Evolutionary conservation across 2,113 vertebrate genomes (phyloP).

Genomic region (Indri indri): DNA sequence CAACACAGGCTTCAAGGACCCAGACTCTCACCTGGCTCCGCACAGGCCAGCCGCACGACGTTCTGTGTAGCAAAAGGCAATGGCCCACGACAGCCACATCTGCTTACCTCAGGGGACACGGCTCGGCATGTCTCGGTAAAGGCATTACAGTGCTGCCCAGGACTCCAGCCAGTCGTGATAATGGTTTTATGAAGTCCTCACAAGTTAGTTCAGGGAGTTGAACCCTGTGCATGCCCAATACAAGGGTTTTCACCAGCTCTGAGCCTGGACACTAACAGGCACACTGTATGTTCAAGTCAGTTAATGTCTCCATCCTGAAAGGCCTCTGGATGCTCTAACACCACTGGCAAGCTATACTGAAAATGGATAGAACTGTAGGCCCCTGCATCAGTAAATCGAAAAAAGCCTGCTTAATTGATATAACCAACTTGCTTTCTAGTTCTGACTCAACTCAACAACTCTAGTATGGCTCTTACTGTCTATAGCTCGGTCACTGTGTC

Average conservation of each 20-base stretch:
- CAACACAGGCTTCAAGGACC: neutral
- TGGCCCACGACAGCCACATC: neutral
- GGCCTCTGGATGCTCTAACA: neutral
- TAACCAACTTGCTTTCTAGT: neutral
- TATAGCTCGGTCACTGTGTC: neutral
- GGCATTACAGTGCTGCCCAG: neutral
- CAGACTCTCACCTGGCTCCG: accelerated
- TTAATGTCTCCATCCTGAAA: neutral
- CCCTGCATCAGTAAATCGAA: neutral
- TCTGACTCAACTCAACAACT: neutral
- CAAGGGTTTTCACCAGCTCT: neutral
- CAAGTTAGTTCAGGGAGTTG: neutral
- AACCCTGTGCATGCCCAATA: neutral
- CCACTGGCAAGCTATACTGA: slow-evolving; percentile 31
- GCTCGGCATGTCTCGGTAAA: neutral
- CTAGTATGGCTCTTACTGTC: neutral
- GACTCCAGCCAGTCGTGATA: neutral
- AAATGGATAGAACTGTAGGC: neutral
- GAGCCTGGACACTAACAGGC: neutral
- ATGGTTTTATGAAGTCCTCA: neutral
- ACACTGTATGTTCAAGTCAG: neutral
- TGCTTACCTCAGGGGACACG: neutral
- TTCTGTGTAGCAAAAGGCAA: neutral
- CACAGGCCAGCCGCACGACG: neutral
- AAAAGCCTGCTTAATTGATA: neutral